Base-by-base conservation (phyloP, 2,113 vertebrate species). In the Hippoglossus stenolepis region DNA sequence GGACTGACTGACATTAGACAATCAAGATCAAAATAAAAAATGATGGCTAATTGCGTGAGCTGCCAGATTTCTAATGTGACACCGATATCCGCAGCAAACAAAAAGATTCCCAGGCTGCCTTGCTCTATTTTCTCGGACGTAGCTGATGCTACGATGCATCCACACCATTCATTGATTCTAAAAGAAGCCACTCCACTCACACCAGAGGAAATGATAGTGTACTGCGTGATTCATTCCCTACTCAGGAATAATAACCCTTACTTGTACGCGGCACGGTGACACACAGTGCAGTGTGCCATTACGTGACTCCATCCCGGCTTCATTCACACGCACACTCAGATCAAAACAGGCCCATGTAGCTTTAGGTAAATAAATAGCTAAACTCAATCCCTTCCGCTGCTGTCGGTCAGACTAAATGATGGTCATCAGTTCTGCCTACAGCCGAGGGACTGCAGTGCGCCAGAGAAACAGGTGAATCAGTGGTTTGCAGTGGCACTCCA, bases 151-250 rank as follows among this genome's bases (percentile, higher is more conserved):
- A 60, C 51, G 2, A 26, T 58, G 56, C 18, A 73, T 62, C 71
- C n/a, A 20, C 45, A 75, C 68, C 51, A 17, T 80, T 80, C 76
- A 83, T 26, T 65, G 65, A 83, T 74, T 76, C 63, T 70, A 65
- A 70, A 85, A 74, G 59, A 66, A 67, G 35, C 17, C 45, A 45
- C 53, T 66, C 56, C 23, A 24, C n/a, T 23, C 21, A 83, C 51
- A 60, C 61, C 14, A 62, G 58, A 72, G 72, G 60, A 89, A 89
- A 89, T 79, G 31, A 84, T 54, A 68, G 53, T 73, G 72, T 38
- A 31, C 58, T 10, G 66, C 38, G 15, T 91, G 88, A 89, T 73
- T 90, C 62, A 86, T 73, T 71, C 54, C 68, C 71, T 60, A 73
- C 70, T 79, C 54, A 72, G 65, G 35, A 45, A 68, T 80, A 83